These are phyloP conservation scores for Acronicta alni DNA, from an alignment of 2,888 invertebrate species.

Conservation along the genomic window DNA sequence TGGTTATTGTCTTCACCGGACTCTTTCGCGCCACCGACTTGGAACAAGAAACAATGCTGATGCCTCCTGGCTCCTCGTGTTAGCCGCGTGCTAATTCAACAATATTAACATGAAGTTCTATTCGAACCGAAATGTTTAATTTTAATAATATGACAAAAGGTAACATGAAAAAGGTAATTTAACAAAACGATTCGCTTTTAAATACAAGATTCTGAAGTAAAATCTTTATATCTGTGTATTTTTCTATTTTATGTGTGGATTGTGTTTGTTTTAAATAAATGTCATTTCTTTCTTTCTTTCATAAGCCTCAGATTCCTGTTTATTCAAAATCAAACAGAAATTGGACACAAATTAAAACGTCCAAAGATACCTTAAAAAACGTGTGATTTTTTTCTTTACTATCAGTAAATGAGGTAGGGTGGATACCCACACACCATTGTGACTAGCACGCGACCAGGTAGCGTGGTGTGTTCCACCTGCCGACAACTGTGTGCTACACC, in stretches of 20 bases:
- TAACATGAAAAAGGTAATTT: too few relatives aligned
- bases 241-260: too few relatives aligned
- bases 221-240: too few relatives aligned
- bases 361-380: constrained; percentile 36
- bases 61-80: background rate
- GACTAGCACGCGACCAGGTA: constrained; percentile 71
- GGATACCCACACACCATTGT: constrained; percentile 51
- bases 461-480: constrained; percentile 50
- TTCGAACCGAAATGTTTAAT: too few relatives aligned
- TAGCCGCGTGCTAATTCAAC: background rate
- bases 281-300: too few relatives aligned
- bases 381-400: constrained; percentile 46
- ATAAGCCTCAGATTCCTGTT: too few relatives aligned
- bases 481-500: constrained; percentile 36
- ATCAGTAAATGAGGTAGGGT: constrained; percentile 51
- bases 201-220: too few relatives aligned
- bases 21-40: background rate
- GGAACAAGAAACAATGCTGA: background rate
- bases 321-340: too few relatives aligned
- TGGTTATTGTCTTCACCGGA: background rate
- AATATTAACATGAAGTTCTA: too few relatives aligned
- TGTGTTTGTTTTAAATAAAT: too few relatives aligned
- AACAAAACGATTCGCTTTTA: too few relatives aligned
- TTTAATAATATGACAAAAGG: too few relatives aligned
- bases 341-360: background rate